Conservation (phyloP, 35 echinoderm and acorn worm species). For the Anneissia japonica region DNA sequence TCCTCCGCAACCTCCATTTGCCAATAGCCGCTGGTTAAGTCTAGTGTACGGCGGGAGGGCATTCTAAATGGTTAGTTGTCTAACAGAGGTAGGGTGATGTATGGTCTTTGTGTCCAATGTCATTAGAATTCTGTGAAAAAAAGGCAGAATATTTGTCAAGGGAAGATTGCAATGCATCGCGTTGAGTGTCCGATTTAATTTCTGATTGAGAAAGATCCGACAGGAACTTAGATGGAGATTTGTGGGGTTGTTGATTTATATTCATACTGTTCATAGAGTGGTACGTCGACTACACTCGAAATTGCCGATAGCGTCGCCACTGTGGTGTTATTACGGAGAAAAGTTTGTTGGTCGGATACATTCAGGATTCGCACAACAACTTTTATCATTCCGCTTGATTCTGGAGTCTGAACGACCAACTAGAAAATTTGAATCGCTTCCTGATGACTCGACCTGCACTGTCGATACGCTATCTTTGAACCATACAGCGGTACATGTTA, state of each 20-base stretch:
- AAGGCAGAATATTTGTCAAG: background rate
- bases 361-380: background rate
- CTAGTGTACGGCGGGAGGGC: too few species aligned
- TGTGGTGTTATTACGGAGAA: background rate
- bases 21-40: constrained; percentile 2
- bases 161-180: background rate
- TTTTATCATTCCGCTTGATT: background rate
- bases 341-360: background rate
- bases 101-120: background rate
- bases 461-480: background rate
- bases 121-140: background rate
- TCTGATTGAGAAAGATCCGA: background rate
- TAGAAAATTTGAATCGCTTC: background rate
- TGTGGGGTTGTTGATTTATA: background rate
- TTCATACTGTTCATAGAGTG: background rate
- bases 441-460: background rate
- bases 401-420: background rate
- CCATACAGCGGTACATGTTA: background rate
- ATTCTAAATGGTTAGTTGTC: too few species aligned
- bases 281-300: background rate
- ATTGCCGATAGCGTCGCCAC: background rate
- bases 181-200: background rate
- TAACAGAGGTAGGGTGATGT: background rate
- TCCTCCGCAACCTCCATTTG: background rate
- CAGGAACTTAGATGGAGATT: background rate